Percentiles rank a stretch among this genome's conserved stretches.
These are phyloP conservation scores for Turnix velox DNA, from an alignment of 2,113 vertebrate species.

Conservation along the genomic window DNA sequence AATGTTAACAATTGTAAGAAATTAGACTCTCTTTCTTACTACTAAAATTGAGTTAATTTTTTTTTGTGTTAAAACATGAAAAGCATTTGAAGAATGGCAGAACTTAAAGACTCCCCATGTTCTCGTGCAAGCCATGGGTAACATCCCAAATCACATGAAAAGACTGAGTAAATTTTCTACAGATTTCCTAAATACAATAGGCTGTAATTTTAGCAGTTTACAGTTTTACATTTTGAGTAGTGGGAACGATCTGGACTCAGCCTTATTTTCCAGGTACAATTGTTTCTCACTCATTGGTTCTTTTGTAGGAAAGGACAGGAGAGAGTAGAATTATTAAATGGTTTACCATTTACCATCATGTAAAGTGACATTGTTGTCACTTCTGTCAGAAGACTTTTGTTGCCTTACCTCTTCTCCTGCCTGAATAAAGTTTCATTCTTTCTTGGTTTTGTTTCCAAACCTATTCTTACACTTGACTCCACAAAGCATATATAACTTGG, in stretches of 20 bases:
- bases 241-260: background rate
- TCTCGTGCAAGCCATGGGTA: background rate
- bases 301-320: background rate
- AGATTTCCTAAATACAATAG: background rate
- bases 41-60: background rate
- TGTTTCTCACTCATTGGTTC: background rate
- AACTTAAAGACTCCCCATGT: background rate
- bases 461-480: background rate
- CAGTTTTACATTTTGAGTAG: background rate
- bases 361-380: background rate
- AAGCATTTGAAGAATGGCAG: background rate
- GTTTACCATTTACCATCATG: background rate
- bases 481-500: background rate
- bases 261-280: background rate
- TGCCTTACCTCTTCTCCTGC: background rate
- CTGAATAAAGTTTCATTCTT: background rate
- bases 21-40: background rate
- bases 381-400: background rate
- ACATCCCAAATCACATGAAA: rapidly evolving
- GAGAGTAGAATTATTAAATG: background rate
- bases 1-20: background rate
- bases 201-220: background rate
- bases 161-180: background rate
- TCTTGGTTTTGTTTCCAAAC: background rate
- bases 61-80: background rate